phyloP scores from a whole-genome alignment of 2,797 vertebrate species.

The Acomys russatus region DNA sequence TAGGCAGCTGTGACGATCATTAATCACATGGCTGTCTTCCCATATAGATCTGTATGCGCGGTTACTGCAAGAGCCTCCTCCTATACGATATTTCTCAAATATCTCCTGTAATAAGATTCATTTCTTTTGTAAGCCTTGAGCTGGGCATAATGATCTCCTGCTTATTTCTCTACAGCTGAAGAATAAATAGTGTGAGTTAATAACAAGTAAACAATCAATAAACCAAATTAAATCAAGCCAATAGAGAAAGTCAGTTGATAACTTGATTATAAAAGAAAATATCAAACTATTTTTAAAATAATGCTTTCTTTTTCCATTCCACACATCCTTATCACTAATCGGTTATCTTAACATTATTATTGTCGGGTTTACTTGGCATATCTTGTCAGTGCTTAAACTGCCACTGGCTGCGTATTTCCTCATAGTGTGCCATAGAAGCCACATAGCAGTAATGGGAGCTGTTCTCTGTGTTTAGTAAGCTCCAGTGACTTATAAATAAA shows the following conservation, averaged over 20 bases:
- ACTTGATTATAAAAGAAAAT: slow-evolving; percentile 61
- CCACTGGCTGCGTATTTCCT: not conserved
- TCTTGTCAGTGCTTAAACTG: slow-evolving; percentile 51
- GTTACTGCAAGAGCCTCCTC: slow-evolving; percentile 17
- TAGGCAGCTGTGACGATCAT: slow-evolving; percentile 7
- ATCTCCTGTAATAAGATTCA: not conserved
- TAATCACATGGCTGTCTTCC: slow-evolving; percentile 38
- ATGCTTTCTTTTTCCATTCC: slow-evolving; percentile 30
- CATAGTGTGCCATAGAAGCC: not conserved
- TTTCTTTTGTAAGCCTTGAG: slow-evolving; percentile 4
- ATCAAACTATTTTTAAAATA: not conserved
- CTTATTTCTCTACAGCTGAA: slow-evolving; percentile 48
- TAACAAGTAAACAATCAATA: slow-evolving; percentile 64
- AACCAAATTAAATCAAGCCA: slow-evolving; percentile 54
- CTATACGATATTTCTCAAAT: slow-evolving; percentile 31
- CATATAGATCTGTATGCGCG: not conserved
- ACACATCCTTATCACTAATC: slow-evolving; percentile 4
- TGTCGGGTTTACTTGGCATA: not conserved
- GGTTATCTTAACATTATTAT: not conserved
- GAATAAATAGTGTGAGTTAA: not conserved
- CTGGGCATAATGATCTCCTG: not conserved
- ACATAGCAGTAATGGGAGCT: not conserved
- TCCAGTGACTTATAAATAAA: not conserved
- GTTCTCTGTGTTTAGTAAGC: slow-evolving; percentile 4
- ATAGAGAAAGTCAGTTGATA: slow-evolving; percentile 46